Base-by-base conservation (phyloP, 1,140 invertebrate genomes). In the Frieseomelitta varia region DNA sequence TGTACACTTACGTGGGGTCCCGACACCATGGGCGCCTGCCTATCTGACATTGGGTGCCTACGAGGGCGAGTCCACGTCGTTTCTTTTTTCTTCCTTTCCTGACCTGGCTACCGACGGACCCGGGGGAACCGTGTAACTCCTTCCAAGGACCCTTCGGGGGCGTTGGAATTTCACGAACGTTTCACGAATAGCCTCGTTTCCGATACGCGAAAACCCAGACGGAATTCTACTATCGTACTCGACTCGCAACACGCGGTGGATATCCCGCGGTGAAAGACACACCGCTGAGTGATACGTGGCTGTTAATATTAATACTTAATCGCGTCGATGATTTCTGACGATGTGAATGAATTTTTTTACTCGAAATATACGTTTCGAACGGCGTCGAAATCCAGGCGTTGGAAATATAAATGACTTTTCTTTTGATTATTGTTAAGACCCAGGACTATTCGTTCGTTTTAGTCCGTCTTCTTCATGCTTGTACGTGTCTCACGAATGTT, bases 1-100 rank as follows among this genome's bases (percentile, higher is more conserved):
- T 78, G 76, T 89, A 88, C 79, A 88, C 87, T 89, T 89, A 85
- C 71, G 79, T 87, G 88, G 85, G 85, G 67, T 85, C 72, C 79
- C 86, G 87, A 88, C 90, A 91, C 89, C 81, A 91, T 75, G 82
- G 85, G 85, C 72, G 89, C 79, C 89, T 90, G 76, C 86, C 89
- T 88, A 90, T 90, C 89, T 87, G 89, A 88, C 89, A 79, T 86
- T 87, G 79, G 89, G 78, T 87, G 84, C 88, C 88, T 90, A 90
- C 86, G 85, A 90, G 82, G 77, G 79, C 88, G 85, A 89, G 88
- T 81, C 81, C 74, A 53, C 56, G 27, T 84, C 73, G 83, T 83
- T 89, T 88, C 86, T 88, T 88, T 88, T 77, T 84, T 86, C 58
- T 81, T 73, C 39, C 77, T 76, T 89, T 83, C 73, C 55, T 81